Evolutionary conservation across 64 coral and sea anemone species (phyloP).

Genomic region (Anthopleura sola): DNA sequence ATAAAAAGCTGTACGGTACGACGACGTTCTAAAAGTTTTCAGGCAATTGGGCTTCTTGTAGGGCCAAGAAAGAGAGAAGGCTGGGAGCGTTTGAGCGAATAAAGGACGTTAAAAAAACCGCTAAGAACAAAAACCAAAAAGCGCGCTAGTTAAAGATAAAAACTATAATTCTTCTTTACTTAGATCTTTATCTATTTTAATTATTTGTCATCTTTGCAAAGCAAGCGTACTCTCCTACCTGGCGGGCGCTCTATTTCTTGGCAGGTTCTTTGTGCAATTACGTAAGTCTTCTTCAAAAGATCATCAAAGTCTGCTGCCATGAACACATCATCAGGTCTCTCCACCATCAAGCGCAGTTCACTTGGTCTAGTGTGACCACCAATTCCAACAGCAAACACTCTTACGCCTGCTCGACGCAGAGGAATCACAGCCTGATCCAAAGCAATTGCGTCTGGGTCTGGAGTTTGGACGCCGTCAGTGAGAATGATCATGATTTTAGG

Average conservation of each 20-base stretch:
- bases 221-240: background rate
- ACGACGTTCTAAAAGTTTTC: too few species aligned
- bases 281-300: conserved; percentile 16
- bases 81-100: too few species aligned
- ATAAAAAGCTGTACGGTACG: too few species aligned
- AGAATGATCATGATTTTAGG: conserved; percentile 54
- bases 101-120: too few species aligned
- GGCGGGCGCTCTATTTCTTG: background rate
- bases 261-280: conserved; percentile 30
- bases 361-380: conserved; percentile 23
- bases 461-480: conserved; percentile 70
- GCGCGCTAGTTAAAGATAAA: too few species aligned
- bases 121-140: too few species aligned
- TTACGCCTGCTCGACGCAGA: conserved; percentile 39
- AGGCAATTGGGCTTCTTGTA: too few species aligned
- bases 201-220: too few species aligned
- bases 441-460: conserved; percentile 52
- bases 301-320: conserved; percentile 48
- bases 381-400: conserved; percentile 55
- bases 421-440: conserved; percentile 40
- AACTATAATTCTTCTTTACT: too few species aligned
- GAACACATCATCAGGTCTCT: conserved; percentile 28
- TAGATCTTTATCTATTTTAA: too few species aligned
- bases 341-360: conserved; percentile 29
- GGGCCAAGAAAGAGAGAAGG: too few species aligned